Percentiles rank a stretch among this genome's conserved stretches.
phyloP scores from a whole-genome alignment of 2,888 invertebrate genomes.

The Melanchra persicariae region DNA sequence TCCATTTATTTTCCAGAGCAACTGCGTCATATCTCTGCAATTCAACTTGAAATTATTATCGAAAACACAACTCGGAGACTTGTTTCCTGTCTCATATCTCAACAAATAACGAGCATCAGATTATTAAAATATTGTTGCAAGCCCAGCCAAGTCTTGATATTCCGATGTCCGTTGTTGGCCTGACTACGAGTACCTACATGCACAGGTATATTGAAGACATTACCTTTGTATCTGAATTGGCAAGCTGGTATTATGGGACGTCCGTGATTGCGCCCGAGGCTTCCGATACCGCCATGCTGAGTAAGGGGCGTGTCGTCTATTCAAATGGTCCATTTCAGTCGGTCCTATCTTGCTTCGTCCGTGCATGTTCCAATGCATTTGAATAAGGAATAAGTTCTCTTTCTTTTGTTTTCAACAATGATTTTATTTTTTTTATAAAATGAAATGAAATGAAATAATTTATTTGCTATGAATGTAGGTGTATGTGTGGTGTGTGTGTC shows the following conservation, averaged over 20 bases:
- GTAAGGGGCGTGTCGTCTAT: constrained; percentile 64
- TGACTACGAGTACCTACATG: constrained; percentile 19
- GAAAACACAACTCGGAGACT: constrained; percentile 6
- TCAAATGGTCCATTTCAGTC: constrained; percentile 65
- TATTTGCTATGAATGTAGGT: too few species aligned
- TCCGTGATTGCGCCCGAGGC: constrained; percentile 70
- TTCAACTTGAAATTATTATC: constrained; percentile 20
- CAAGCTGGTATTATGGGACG: constrained; percentile 60
- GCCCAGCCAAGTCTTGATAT: constrained; percentile 20
- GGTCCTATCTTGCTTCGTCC: constrained; percentile 52
- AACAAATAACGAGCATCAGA: constrained; percentile 14
- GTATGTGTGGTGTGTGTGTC: too few species aligned
- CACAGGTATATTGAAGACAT: constrained; percentile 41
- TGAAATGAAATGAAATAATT: too few species aligned
- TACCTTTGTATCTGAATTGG: constrained; percentile 62
- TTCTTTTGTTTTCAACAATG: constrained; percentile 43
- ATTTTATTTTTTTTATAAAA: too few species aligned
- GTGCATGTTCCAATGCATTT: constrained; percentile 52
- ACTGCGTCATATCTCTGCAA: constrained; percentile 19
- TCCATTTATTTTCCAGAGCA: constrained; percentile 20
- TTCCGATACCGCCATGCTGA: constrained; percentile 60
- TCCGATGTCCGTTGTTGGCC: constrained; percentile 10
- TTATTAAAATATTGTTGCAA: constrained; percentile 30
- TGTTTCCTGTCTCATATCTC: constrained; percentile 11
- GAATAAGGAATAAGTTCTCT: constrained; percentile 38